phyloP scores from a whole-genome alignment of 2,113 vertebrate genomes.

The Centropus unirufus region DNA sequence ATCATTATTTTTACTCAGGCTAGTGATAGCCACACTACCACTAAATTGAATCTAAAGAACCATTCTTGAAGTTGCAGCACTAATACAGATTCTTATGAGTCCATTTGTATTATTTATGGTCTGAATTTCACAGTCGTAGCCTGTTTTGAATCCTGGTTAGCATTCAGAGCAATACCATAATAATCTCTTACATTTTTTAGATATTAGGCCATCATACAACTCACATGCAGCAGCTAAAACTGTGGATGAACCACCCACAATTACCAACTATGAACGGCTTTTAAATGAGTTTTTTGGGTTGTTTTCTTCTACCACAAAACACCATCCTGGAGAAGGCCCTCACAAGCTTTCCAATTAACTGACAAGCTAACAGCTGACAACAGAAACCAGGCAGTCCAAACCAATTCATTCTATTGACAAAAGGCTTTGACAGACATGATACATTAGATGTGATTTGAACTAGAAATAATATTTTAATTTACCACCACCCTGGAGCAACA shows the following conservation, averaged over 20 bases:
- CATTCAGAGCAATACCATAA: background rate
- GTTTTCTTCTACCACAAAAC: background rate
- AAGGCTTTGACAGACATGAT: slow-evolving; percentile 6
- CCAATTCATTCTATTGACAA: background rate
- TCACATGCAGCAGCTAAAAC: background rate
- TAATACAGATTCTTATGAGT: background rate
- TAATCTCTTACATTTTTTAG: background rate
- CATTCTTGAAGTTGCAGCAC: background rate
- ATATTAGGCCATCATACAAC: background rate
- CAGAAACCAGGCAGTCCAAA: slow-evolving; percentile 13
- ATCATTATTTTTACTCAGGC: background rate
- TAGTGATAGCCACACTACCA: background rate
- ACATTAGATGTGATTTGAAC: slow-evolving; percentile 30
- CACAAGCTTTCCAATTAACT: slow-evolving; percentile 31
- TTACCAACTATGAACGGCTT: background rate
- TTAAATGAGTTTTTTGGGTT: background rate
- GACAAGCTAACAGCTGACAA: slow-evolving; percentile 4
- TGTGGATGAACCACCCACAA: accelerated
- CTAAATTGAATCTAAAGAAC: background rate
- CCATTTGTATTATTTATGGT: background rate
- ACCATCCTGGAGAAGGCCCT: background rate
- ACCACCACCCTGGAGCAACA: slow-evolving; percentile 8
- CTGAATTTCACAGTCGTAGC: background rate
- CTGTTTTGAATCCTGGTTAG: background rate
- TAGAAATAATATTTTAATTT: slow-evolving; percentile 39